Percentiles rank a stretch among this genome's conserved stretches.
Evolutionary conservation across 2,797 vertebrate genomes (phyloP).

Genomic region (Ara ararauna): DNA sequence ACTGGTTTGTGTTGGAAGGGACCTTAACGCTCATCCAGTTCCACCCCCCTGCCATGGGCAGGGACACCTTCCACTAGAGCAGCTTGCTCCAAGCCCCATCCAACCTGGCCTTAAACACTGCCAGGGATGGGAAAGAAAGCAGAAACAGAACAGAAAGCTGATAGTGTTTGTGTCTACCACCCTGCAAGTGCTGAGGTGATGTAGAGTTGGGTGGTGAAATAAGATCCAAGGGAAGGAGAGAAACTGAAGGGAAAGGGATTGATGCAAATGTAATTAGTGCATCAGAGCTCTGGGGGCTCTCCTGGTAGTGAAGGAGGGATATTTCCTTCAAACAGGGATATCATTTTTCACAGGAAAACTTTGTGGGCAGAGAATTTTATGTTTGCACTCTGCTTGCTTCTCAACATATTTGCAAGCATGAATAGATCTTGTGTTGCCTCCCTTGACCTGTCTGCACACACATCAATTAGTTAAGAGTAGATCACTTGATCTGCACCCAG

Average conservation of each 20-base stretch:
- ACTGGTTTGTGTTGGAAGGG: not conserved
- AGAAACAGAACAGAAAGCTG: not conserved
- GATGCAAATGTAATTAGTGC: not conserved
- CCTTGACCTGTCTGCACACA: not conserved
- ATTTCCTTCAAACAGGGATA: not conserved
- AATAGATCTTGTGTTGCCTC: not conserved
- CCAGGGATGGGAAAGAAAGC: not conserved
- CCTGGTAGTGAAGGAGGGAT: not conserved
- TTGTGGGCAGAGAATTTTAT: not conserved
- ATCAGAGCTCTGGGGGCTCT: not conserved
- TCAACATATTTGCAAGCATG: not conserved
- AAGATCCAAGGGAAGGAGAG: not conserved
- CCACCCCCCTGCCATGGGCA: not conserved
- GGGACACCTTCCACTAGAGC: not conserved
- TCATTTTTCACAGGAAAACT: not conserved
- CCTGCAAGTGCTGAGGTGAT: not conserved
- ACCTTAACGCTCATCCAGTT: not conserved
- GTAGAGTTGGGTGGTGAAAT: not conserved
- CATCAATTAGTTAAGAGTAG: not conserved
- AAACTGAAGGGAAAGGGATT: not conserved
- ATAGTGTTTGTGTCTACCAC: not conserved
- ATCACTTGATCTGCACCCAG: not conserved
- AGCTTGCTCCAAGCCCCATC: not conserved
- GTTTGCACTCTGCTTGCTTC: not conserved
- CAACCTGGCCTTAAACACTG: not conserved